Conservation (phyloP, 2,797 vertebrate genomes). For the Vultur gryphus region DNA sequence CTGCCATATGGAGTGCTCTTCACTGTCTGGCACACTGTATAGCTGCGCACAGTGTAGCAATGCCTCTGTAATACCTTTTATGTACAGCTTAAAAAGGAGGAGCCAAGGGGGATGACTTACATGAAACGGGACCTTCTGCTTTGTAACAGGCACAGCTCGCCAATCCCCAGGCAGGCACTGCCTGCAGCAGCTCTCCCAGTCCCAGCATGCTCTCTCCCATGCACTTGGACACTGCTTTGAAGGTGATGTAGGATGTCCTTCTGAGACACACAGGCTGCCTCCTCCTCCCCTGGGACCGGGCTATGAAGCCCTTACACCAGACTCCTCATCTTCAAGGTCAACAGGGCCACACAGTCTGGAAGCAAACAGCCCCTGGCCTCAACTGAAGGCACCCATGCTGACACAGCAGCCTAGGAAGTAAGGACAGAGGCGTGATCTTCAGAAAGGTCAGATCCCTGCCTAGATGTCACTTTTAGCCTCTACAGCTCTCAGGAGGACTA, state of each 20-base stretch:
- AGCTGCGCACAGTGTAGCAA: not conserved
- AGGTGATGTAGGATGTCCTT: not conserved
- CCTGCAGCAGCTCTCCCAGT: not conserved
- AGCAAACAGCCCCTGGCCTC: not conserved
- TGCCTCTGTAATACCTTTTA: not conserved
- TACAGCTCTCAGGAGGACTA: not conserved
- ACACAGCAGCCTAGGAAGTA: not conserved
- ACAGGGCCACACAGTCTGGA: not conserved
- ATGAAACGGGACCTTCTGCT: not conserved
- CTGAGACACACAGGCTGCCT: not conserved
- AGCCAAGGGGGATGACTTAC: not conserved
- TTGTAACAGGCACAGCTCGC: rapidly evolving
- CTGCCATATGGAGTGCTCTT: not conserved
- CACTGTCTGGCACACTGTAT: not conserved
- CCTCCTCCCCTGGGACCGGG: not conserved
- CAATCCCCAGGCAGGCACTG: not conserved
- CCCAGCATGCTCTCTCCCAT: not conserved
- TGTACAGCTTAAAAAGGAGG: not conserved
- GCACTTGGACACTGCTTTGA: not conserved
- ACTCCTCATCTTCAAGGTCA: not conserved
- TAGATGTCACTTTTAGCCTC: not conserved
- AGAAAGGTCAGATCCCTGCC: not conserved
- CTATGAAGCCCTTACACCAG: not conserved
- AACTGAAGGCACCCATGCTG: not conserved
- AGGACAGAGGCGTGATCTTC: not conserved